Conservation (phyloP, 2,113 vertebrate species). For the Ascaphus truei region DNA sequence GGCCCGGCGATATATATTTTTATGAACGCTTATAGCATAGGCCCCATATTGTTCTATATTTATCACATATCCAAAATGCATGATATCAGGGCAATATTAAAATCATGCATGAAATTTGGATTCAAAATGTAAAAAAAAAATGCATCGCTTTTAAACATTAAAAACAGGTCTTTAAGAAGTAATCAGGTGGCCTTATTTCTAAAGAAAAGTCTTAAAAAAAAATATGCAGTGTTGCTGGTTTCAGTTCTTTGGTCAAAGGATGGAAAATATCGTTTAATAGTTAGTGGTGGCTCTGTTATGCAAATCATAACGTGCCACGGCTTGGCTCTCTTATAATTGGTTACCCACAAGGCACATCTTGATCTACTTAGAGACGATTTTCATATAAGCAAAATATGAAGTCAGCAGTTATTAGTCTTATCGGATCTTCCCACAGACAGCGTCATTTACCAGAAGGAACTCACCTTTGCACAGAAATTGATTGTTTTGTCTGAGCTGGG, state of each 20-base stretch:
- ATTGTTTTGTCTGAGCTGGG: constrained; percentile 47
- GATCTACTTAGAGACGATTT: constrained; percentile 49
- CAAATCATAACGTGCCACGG: constrained; percentile 54
- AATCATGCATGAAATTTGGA: too few relatives aligned
- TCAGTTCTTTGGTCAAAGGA: constrained; percentile 16
- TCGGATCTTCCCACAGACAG: constrained; percentile 55
- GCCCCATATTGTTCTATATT: too few relatives aligned
- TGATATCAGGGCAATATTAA: too few relatives aligned
- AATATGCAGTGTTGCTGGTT: constrained; percentile 1
- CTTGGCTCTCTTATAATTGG: constrained; percentile 53
- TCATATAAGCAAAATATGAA: constrained; percentile 58
- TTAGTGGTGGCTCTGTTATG: constrained; percentile 54
- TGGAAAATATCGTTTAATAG: constrained; percentile 60
- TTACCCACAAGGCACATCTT: constrained; percentile 52
- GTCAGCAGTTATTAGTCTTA: constrained; percentile 63
- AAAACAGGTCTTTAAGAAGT: too few relatives aligned
- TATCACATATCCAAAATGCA: too few relatives aligned
- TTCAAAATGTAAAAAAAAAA: too few relatives aligned
- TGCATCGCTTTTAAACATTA: too few relatives aligned
- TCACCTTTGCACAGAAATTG: constrained; percentile 64
- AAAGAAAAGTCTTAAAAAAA: too few relatives aligned
- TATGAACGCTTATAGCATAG: too few relatives aligned
- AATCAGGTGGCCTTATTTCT: background rate
- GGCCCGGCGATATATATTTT: too few relatives aligned
- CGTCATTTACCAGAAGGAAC: constrained; percentile 74